Conservation (phyloP, 2,113 vertebrate genomes). For the Catagonus wagneri region DNA sequence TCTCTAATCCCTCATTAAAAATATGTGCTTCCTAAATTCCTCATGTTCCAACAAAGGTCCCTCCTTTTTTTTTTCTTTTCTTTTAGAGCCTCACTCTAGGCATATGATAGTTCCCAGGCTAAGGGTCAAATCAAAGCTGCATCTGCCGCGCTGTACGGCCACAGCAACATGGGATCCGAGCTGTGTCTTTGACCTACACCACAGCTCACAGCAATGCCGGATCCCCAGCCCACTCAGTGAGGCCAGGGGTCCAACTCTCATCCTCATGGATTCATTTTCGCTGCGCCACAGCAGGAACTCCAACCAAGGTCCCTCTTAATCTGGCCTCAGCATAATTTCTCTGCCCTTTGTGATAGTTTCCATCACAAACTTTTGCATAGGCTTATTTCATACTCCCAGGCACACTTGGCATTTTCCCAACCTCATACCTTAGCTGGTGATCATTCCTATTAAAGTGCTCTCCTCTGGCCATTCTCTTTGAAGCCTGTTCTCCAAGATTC, state of each 20-base stretch:
- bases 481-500: conserved; percentile 13
- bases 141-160: too few relatives aligned
- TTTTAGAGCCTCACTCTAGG: too few relatives aligned
- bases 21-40: conserved; percentile 45
- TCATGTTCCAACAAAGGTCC: neutral
- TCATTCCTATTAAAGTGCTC: neutral
- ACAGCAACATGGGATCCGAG: too few relatives aligned
- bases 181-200: too few relatives aligned
- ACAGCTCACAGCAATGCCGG: too few relatives aligned
- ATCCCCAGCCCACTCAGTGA: too few relatives aligned
- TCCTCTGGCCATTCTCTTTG: conserved; percentile 11
- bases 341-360: neutral
- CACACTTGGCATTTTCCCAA: neutral
- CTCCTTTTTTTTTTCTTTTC: neutral
- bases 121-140: too few relatives aligned
- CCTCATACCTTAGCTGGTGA: neutral
- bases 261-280: too few relatives aligned
- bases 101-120: too few relatives aligned
- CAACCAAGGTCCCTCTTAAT: conserved; percentile 15
- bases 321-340: neutral
- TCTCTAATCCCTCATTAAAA: conserved; percentile 25
- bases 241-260: too few relatives aligned
- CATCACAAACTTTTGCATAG: neutral
- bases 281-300: too few relatives aligned
- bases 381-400: neutral